Conservation (phyloP, 2,113 vertebrate species). For the Tricholaema leucomelas region DNA sequence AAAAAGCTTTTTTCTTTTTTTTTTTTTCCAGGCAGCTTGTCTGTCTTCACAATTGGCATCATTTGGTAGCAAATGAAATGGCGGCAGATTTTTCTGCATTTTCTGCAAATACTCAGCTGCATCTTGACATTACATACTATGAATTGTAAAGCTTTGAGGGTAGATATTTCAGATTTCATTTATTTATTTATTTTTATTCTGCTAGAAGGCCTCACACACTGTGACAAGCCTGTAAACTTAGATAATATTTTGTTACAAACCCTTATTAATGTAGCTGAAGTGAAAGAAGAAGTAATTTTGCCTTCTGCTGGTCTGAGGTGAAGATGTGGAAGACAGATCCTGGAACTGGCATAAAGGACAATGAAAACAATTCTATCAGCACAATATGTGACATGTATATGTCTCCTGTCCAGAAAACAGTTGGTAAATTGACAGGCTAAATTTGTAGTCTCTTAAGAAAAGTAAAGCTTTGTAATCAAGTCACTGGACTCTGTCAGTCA, state of each 20-base stretch:
- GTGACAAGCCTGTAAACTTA: neutral
- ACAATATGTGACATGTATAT: neutral
- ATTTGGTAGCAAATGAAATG: neutral
- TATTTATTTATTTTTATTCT: neutral
- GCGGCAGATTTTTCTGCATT: neutral
- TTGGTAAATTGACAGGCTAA: neutral
- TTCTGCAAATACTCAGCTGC: neutral
- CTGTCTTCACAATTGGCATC: neutral
- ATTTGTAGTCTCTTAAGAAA: neutral
- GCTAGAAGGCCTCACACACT: neutral
- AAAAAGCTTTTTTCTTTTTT: no score
- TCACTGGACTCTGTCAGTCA: neutral
- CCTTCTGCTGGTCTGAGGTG: neutral
- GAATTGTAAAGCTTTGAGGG: neutral
- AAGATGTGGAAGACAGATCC: neutral
- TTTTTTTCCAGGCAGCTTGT: neutral
- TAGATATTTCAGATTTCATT: neutral
- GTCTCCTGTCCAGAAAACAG: neutral
- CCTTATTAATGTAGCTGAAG: neutral
- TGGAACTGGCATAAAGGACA: neutral
- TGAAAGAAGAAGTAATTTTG: constrained; percentile 4
- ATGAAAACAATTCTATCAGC: constrained; percentile 5
- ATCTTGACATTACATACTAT: neutral
- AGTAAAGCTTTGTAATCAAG: neutral
- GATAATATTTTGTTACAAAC: neutral